phyloP scores from a whole-genome alignment of 1,140 invertebrate species.

The Brachystomella parvula region DNA sequence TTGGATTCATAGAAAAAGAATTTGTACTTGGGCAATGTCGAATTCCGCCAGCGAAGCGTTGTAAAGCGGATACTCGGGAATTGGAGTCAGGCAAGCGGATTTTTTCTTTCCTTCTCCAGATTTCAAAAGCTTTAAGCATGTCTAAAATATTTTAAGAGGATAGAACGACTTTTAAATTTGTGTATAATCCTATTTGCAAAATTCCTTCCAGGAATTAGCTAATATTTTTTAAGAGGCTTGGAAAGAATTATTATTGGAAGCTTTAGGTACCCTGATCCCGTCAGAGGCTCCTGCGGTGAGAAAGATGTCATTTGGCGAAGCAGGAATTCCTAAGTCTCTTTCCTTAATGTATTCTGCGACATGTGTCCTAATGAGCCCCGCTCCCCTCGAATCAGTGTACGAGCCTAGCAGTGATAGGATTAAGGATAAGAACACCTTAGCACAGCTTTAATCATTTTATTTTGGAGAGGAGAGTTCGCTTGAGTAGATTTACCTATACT shows the following conservation, averaged over 20 bases:
- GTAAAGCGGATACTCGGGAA: slow-evolving; percentile 97
- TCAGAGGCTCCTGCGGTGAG: slow-evolving; percentile 53
- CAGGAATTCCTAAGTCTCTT: slow-evolving; percentile 68
- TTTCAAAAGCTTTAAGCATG: slow-evolving; percentile 60
- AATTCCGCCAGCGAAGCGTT: slow-evolving; percentile 88
- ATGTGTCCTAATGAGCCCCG: slow-evolving; percentile 83
- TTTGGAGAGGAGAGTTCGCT: too few species aligned
- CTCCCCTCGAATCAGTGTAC: slow-evolving; percentile 87
- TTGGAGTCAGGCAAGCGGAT: slow-evolving; percentile 94
- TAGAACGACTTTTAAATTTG: background rate
- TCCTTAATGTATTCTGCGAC: slow-evolving; percentile 78
- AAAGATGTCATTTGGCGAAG: slow-evolving; percentile 69
- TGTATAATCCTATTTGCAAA: background rate
- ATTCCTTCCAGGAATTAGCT: too few species aligned
- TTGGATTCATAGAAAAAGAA: too few species aligned
- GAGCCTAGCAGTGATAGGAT: slow-evolving; percentile 53
- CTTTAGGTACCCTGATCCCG: slow-evolving; percentile 6
- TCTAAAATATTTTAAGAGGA: slow-evolving; percentile 42
- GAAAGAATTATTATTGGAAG: too few species aligned
- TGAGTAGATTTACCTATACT: slow-evolving; percentile 57
- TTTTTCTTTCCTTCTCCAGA: slow-evolving; percentile 45
- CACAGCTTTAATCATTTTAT: background rate
- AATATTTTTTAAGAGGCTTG: too few species aligned
- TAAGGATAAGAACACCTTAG: background rate
- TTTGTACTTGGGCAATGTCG: slow-evolving; percentile 54